Evolutionary conservation across 35 echinoderm and acorn worm species (phyloP), one percentile per base, ranked within the genome.

Genomic region (Ophiothrix spiculata): DNA sequence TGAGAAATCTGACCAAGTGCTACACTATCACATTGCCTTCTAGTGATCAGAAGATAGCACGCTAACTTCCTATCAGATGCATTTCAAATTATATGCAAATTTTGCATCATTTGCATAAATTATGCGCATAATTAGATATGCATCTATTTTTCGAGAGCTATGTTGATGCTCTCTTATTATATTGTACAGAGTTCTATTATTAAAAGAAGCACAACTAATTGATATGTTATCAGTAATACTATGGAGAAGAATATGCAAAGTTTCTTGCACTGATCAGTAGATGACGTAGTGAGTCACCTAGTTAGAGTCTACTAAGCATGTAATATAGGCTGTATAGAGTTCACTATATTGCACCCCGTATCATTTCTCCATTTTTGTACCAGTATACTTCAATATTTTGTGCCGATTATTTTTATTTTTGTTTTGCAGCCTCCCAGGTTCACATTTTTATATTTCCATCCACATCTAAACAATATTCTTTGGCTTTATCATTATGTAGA

Each of bases 71-170:
- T 69, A 69, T 69, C 29, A 28, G 60, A 69, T 69, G 29, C 60
- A 69, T 69, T 69, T 69, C 60, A 69, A 69, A 69, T 69, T 69
- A 69, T 69, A 69, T 69, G 60, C 60, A 69, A 69, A 69, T 69
- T 69, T 69, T 69, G 60, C 29, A 69, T 69, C 17, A 69, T 69
- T 69, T 69, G 60, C 60, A 69, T 69, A 69, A 69, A 69, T 69
- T 28, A 69, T 69, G 60, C 60, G 25, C 60, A 69, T 69, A 69
- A 69, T 69, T 69, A 69, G 60, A 69, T 25, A 69, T 69, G 60
- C 16, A 69, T 69, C 60, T 69, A 28, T 69, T 15, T 69, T 25
- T 15, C 17, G 10, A 15, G 25, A 69, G 60, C n/a, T n/a, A 28
- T 69, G 60, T 4, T 25, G 16, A 69, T 69, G 29, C 60, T 69